A percentile compares a stretch with the other conserved stretches of the same genome.
Evolutionary conservation across 2,113 vertebrate genomes (phyloP).

Genomic region (Pampusana beccarii): DNA sequence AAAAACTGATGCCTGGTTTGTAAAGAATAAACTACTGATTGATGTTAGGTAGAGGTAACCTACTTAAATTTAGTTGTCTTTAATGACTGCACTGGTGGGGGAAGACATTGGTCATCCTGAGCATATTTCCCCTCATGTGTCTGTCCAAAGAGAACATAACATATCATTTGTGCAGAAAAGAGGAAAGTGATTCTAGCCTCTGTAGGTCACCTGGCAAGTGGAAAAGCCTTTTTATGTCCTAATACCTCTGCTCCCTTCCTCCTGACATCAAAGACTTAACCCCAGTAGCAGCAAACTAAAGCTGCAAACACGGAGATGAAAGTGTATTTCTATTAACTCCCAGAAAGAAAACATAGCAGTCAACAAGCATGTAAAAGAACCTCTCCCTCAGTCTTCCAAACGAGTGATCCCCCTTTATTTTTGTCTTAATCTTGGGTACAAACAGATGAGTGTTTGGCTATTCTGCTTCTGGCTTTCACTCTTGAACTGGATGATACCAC

Average conservation of each 20-base stretch:
- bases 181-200: background rate
- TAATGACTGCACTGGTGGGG: background rate
- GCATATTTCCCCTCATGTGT: background rate
- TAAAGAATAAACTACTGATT: background rate
- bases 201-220: background rate
- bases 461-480: background rate
- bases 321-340: background rate
- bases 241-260: background rate
- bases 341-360: background rate
- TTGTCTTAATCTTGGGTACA: background rate
- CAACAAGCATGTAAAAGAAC: background rate
- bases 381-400: background rate
- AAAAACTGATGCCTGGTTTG: background rate
- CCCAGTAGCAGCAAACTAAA: background rate
- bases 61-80: background rate
- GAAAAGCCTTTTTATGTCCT: background rate
- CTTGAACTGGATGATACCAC: background rate
- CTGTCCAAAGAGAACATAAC: background rate
- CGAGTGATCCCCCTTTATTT: background rate
- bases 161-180: background rate
- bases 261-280: background rate
- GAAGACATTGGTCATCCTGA: background rate
- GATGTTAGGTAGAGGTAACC: rapidly evolving
- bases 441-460: background rate
- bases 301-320: background rate